Percentiles rank a stretch among this genome's conserved stretches.
These are phyloP conservation scores for Phlogophora meticulosa DNA, from an alignment of 2,888 invertebrate genomes.

Conservation along the genomic window DNA sequence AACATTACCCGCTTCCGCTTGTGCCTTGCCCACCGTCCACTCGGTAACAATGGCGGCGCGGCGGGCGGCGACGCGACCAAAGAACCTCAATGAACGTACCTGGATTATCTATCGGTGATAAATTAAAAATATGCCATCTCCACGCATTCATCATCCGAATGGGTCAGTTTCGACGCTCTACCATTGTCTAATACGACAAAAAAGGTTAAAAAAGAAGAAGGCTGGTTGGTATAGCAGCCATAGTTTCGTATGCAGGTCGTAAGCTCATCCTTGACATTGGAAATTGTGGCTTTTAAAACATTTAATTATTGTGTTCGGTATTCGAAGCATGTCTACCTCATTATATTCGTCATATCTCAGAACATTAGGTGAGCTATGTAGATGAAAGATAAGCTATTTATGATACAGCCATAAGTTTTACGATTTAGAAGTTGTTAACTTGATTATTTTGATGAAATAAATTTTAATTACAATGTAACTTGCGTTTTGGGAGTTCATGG, in stretches of 20 bases:
- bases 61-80: conserved; percentile 81
- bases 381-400: conserved; percentile 60
- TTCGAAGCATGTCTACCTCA: conserved; percentile 61
- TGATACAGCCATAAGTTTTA: conserved; percentile 53
- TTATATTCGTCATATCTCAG: conserved; percentile 59
- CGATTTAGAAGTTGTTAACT: conserved; percentile 47
- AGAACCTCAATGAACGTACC: conserved; percentile 88
- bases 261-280: conserved; percentile 59
- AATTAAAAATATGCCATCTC: conserved; percentile 90
- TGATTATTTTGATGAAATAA: conserved; percentile 53
- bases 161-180: conserved; percentile 75
- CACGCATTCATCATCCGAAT: conserved; percentile 87
- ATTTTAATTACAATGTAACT: conserved; percentile 40
- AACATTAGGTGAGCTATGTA: conserved; percentile 57
- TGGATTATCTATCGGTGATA: conserved; percentile 89
- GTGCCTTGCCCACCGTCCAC: conserved; percentile 45
- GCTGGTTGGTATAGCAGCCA: conserved; percentile 11
- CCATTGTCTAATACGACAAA: conserved; percentile 70
- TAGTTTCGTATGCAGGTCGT: conserved; percentile 55
- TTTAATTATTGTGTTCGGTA: conserved; percentile 57
- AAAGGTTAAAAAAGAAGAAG: conserved; percentile 44
- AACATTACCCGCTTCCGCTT: conserved; percentile 45
- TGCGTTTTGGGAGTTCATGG: conserved; percentile 41
- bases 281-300: conserved; percentile 54
- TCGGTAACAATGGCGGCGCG: conserved; percentile 75